A percentile compares a stretch with the other conserved stretches of the same genome.
These are phyloP conservation scores for Salticus scenicus DNA, from an alignment of 2,888 invertebrate species.

Conservation along the genomic window DNA sequence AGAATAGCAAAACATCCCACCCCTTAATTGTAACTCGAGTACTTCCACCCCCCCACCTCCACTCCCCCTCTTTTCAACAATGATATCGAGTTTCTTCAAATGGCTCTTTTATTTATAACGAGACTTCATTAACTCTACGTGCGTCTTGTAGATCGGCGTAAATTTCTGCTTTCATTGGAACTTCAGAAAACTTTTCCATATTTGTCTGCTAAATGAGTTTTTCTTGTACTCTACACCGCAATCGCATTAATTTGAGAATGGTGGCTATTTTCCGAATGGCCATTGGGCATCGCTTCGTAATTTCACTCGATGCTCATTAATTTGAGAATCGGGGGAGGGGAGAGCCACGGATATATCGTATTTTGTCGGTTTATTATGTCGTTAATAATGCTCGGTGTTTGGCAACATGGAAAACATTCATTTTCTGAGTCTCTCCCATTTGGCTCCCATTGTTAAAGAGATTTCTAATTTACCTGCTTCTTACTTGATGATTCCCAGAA, in stretches of 20 bases:
- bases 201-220: constrained; percentile 26
- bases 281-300: constrained; percentile 40
- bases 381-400: constrained; percentile 49
- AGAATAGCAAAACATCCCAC: constrained; percentile 28
- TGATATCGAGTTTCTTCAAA: too few species aligned
- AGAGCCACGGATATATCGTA: not conserved
- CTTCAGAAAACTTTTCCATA: constrained; percentile 11
- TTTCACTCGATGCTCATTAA: constrained; percentile 55
- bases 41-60: not conserved
- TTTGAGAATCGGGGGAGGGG: constrained; percentile 20
- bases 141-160: not conserved
- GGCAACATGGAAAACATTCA: constrained; percentile 22
- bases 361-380: constrained; percentile 51
- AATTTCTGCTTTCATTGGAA: constrained; percentile 8
- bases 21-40: constrained; percentile 44
- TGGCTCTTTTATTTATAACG: constrained; percentile 15
- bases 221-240: constrained; percentile 8
- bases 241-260: constrained; percentile 32
- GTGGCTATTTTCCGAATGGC: constrained; percentile 22
- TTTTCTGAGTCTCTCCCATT: constrained; percentile 26
- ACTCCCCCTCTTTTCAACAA: too few species aligned
- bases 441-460: constrained; percentile 37
- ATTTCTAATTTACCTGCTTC: constrained; percentile 41
- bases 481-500: constrained; percentile 6
- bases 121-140: not conserved